Conservation (phyloP, 2,113 vertebrate species). For the Lampris incognitus region DNA sequence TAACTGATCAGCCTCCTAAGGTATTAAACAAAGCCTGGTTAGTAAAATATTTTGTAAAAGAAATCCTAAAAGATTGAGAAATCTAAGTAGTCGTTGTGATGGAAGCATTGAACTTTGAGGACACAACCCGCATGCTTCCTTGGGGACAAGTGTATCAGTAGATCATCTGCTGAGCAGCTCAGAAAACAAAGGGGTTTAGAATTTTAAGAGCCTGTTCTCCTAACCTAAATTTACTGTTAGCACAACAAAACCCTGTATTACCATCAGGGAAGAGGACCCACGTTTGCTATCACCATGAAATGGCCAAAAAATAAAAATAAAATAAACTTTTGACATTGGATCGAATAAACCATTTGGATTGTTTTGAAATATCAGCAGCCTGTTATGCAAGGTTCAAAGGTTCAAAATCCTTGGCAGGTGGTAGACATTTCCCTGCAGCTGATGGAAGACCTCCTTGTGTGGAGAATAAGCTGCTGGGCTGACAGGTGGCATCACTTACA, state of each 20-base stretch:
- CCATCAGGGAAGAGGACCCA: too few species aligned
- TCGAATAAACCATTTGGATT: constrained; percentile 4
- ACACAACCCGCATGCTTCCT: neutral
- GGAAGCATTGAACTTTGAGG: neutral
- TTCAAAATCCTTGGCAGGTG: constrained; percentile 55
- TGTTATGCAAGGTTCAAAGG: neutral
- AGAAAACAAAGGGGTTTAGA: neutral
- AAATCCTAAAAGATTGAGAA: neutral
- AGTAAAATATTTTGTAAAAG: neutral
- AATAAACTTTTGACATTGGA: neutral
- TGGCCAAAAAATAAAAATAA: neutral
- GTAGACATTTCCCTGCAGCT: constrained; percentile 38
- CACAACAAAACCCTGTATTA: neutral
- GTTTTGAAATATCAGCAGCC: neutral
- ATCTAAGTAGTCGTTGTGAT: neutral
- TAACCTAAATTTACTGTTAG: neutral
- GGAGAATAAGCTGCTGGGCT: constrained; percentile 58
- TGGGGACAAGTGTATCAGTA: too few species aligned
- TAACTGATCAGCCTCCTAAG: neutral
- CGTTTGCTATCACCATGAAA: neutral
- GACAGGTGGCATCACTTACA: constrained; percentile 74
- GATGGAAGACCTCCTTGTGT: constrained; percentile 47
- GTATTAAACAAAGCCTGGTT: neutral
- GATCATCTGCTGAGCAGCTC: constrained; percentile 7
- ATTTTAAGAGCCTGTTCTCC: neutral